phyloP scores from a whole-genome alignment of 2,888 invertebrate species.

The Epinotia ramella region DNA sequence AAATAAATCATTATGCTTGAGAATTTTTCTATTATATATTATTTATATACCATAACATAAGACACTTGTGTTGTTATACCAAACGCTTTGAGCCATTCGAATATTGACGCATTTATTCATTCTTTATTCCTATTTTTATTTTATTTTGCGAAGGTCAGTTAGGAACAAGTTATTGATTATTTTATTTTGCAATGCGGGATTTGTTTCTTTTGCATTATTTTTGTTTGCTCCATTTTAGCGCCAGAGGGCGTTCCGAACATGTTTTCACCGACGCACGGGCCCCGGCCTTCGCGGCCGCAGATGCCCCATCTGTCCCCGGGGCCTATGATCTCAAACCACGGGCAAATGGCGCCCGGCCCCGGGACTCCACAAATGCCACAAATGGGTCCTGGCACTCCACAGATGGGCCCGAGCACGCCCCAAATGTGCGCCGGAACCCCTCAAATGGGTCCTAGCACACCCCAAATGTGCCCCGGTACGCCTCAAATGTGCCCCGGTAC shows the following conservation, averaged over 20 bases:
- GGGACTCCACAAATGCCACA: slow-evolving; percentile 47
- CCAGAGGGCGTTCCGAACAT: slow-evolving; percentile 81
- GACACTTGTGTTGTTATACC: too few relatives aligned
- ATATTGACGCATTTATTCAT: background rate
- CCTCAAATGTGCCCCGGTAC: slow-evolving; percentile 66
- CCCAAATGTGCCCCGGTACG: slow-evolving; percentile 66
- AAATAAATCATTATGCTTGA: too few relatives aligned
- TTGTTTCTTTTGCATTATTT: slow-evolving; percentile 73
- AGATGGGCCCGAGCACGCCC: slow-evolving; percentile 56
- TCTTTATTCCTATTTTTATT: background rate
- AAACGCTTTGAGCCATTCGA: background rate
- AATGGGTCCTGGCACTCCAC: slow-evolving; percentile 54
- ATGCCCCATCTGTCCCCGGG: slow-evolving; percentile 62
- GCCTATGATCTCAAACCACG: slow-evolving; percentile 56
- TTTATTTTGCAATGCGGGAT: slow-evolving; percentile 66
- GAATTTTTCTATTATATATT: too few relatives aligned
- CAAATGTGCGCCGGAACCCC: slow-evolving; percentile 52
- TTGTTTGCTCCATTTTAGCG: slow-evolving; percentile 65
- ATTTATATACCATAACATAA: too few relatives aligned
- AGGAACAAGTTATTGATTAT: slow-evolving; percentile 46
- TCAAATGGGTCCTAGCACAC: slow-evolving; percentile 53
- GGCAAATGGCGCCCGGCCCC: slow-evolving; percentile 50
- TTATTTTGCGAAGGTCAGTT: background rate
- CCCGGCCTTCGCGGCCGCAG: slow-evolving; percentile 64
- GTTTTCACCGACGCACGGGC: slow-evolving; percentile 77